phyloP scores from a whole-genome alignment of 2,888 invertebrate genomes.

The Gibbula magus region DNA sequence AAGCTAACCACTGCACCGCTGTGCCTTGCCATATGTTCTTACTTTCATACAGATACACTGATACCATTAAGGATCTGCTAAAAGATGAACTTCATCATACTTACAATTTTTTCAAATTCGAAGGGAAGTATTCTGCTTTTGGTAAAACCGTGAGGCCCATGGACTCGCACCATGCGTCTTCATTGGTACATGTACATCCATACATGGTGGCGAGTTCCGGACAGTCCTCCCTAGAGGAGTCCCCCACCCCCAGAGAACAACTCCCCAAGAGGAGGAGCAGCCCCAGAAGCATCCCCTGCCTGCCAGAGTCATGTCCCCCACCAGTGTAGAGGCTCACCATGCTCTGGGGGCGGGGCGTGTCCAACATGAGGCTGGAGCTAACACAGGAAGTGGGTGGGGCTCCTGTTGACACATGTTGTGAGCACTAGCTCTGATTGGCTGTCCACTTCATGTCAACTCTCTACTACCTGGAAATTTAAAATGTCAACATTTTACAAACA shows the following conservation, averaged over 20 bases:
- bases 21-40: too few relatives aligned
- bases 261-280: not conserved
- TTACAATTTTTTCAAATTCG: not conserved
- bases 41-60: too few relatives aligned
- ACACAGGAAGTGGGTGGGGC: conserved; percentile 29
- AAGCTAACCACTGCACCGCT: too few relatives aligned
- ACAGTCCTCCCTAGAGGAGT: not conserved
- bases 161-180: not conserved
- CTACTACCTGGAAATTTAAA: not conserved
- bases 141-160: not conserved
- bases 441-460: not conserved
- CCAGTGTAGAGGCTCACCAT: not conserved
- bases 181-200: not conserved
- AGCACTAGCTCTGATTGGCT: conserved; percentile 29
- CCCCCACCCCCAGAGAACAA: not conserved
- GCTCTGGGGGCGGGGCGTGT: conserved; percentile 20
- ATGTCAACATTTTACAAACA: too few relatives aligned
- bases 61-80: too few relatives aligned
- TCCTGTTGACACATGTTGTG: too few relatives aligned
- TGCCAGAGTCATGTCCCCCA: not conserved
- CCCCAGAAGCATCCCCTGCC: not conserved
- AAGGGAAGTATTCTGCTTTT: not conserved
- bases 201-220: not conserved
- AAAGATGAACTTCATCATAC: not conserved
- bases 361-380: conserved; percentile 34